Evolutionary conservation across 1,140 invertebrate genomes (phyloP).

Genomic region (Lordiphosa clarofinis): DNA sequence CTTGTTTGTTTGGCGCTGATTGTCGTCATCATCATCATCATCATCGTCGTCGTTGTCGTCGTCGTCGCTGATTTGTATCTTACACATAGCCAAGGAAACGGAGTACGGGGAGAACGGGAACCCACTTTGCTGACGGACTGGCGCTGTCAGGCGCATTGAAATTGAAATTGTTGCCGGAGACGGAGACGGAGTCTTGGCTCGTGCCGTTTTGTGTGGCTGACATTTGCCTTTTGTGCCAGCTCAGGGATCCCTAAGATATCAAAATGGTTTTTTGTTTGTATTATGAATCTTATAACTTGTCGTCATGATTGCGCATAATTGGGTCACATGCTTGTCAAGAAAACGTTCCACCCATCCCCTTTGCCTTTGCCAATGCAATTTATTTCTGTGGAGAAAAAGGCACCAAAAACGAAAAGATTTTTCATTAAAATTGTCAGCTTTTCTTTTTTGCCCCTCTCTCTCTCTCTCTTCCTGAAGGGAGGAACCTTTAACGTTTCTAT

Average conservation of each 20-base stretch:
- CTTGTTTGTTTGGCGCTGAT: constrained; percentile 70
- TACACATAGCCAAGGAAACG: constrained; percentile 20
- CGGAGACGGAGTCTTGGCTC: constrained; percentile 32
- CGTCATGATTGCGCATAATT: constrained; percentile 65
- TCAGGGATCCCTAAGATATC: constrained; percentile 37
- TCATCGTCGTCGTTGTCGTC: constrained; percentile 38
- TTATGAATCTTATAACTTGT: constrained; percentile 52
- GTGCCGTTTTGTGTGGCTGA: constrained; percentile 63
- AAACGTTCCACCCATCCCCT: constrained; percentile 21
- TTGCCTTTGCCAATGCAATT: constrained; percentile 3
- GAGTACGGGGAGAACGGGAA: constrained; percentile 5
- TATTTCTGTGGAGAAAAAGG: constrained; percentile 6
- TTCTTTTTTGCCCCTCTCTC: constrained; percentile 29
- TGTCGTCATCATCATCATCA: constrained; percentile 60
- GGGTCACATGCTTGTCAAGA: constrained; percentile 73
- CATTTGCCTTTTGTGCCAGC: constrained; percentile 57
- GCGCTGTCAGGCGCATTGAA: constrained; percentile 73
- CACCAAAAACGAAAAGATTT: constrained; percentile 41
- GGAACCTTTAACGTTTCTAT: constrained; percentile 18
- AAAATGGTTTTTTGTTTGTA: constrained; percentile 48
- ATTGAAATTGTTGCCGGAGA: constrained; percentile 65
- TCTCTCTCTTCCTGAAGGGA: background rate
- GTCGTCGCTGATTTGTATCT: constrained; percentile 58
- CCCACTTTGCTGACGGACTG: constrained; percentile 28
- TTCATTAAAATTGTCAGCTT: constrained; percentile 69